Conservation (phyloP, 2,888 invertebrate genomes). For the Melolontha melolontha region DNA sequence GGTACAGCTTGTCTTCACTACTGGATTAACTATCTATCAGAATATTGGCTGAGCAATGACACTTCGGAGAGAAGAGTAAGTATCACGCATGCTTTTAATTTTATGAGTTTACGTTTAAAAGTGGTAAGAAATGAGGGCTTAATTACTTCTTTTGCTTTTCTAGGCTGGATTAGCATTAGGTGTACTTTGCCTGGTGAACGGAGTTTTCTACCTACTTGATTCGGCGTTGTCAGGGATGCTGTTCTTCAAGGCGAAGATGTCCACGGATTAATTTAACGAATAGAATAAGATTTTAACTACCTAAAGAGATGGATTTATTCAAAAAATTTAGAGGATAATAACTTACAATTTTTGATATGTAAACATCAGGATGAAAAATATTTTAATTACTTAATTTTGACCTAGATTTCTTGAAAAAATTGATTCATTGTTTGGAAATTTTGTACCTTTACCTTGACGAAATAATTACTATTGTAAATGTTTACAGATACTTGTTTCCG, state of each 20-base stretch:
- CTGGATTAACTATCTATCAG: constrained; percentile 88
- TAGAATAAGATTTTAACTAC: neutral
- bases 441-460: too few species aligned
- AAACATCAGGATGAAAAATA: too few species aligned
- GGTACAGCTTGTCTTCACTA: constrained; percentile 90
- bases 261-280: neutral
- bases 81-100: neutral
- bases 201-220: constrained; percentile 83
- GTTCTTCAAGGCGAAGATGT: constrained; percentile 45
- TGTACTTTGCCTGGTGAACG: constrained; percentile 81
- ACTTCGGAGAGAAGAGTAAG: constrained; percentile 78
- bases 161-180: constrained; percentile 83
- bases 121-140: too few species aligned
- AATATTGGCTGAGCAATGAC: constrained; percentile 80
- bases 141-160: constrained; percentile 48
- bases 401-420: too few species aligned
- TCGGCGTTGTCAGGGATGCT: constrained; percentile 78
- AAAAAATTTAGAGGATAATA: neutral
- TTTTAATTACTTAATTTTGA: too few species aligned
- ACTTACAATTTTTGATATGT: too few species aligned
- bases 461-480: too few species aligned
- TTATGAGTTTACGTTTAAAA: neutral
- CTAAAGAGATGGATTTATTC: neutral
- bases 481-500: too few species aligned
- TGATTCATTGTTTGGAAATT: too few species aligned